Evolutionary conservation across 1,140 invertebrate species (phyloP).

Genomic region (Nephila pilipes): DNA sequence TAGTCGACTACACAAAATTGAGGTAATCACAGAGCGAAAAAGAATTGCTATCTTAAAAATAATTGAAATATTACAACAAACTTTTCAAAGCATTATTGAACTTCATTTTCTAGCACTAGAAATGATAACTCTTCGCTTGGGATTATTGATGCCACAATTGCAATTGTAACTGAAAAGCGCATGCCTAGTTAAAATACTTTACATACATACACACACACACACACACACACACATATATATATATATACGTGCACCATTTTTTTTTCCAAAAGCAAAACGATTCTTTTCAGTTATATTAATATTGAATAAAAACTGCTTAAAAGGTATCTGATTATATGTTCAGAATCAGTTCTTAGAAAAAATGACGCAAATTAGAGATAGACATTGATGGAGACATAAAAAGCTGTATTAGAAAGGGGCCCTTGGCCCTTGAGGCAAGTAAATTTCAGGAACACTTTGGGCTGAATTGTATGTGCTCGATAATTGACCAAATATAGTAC

Average conservation of each 20-base stretch:
- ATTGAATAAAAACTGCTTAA: too few relatives aligned
- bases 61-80: neutral
- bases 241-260: neutral
- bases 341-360: too few relatives aligned
- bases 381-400: too few relatives aligned
- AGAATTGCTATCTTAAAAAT: neutral
- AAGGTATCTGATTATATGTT: too few relatives aligned
- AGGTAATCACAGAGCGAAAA: neutral
- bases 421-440: too few relatives aligned
- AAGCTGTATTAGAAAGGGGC: too few relatives aligned
- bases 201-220: neutral
- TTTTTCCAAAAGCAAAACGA: too few relatives aligned
- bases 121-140: neutral
- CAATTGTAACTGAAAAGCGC: slow-evolving; percentile 19
- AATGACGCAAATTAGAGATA: too few relatives aligned
- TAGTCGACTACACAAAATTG: neutral
- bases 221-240: neutral
- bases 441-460: too few relatives aligned
- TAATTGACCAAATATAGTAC: too few relatives aligned
- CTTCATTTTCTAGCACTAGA: neutral
- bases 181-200: slow-evolving; percentile 26
- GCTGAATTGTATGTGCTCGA: too few relatives aligned
- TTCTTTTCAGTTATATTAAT: too few relatives aligned
- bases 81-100: neutral
- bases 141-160: slow-evolving; percentile 8